phyloP scores from a whole-genome alignment of 37 sponge, comb jelly and placozoan species.

The Halisarca cf. caerulea region DNA sequence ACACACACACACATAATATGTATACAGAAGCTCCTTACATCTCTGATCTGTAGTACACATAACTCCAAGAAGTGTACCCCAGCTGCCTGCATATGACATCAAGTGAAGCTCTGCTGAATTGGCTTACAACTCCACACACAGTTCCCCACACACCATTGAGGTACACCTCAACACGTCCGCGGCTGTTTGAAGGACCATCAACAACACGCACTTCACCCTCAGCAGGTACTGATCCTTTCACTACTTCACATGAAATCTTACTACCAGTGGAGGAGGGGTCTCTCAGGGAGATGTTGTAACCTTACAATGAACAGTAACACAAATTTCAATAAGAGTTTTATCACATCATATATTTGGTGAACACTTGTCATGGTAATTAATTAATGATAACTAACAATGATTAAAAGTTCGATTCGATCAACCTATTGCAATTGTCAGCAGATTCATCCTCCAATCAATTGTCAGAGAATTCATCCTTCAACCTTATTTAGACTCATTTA shows the following conservation, averaged over 20 bases:
- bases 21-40: not conserved
- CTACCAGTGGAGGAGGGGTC: not conserved
- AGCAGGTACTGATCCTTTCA: not conserved
- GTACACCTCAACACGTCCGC: slow-evolving; percentile 8
- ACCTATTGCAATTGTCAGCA: too few species aligned
- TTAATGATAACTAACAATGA: too few species aligned
- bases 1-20: too few species aligned
- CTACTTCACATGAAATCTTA: not conserved
- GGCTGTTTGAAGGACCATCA: not conserved
- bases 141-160: slow-evolving; percentile 8
- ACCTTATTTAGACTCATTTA: too few species aligned
- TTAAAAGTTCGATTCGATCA: too few species aligned
- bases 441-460: too few species aligned
- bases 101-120: not conserved
- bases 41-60: not conserved
- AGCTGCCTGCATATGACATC: not conserved
- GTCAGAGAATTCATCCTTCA: too few species aligned
- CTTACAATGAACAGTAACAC: not conserved
- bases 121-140: not conserved
- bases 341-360: too few species aligned
- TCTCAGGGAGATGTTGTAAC: not conserved
- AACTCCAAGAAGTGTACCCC: not conserved
- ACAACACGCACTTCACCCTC: not conserved
- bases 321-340: too few species aligned
- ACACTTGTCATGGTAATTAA: too few species aligned